Percentiles rank a stretch among this genome's conserved stretches.
These are phyloP conservation scores for Phodopus roborovskii DNA, from an alignment of 2,113 vertebrate species.

Conservation along the genomic window DNA sequence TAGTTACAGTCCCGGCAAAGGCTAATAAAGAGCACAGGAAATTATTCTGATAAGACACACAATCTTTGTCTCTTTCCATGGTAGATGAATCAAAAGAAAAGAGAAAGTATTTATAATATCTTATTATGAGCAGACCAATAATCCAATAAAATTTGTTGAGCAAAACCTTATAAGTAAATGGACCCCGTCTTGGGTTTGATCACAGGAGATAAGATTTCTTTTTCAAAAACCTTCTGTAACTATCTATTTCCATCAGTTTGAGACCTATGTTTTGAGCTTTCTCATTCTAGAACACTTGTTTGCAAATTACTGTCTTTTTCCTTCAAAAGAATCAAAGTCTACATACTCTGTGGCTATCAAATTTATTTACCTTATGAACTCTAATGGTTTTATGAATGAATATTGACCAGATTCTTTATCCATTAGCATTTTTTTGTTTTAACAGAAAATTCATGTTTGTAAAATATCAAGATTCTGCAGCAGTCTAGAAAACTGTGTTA, in stretches of 20 bases:
- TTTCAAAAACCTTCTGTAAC: not conserved
- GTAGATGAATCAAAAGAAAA: slow-evolving; percentile 15
- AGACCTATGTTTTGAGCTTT: not conserved
- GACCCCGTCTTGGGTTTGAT: not conserved
- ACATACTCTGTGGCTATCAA: not conserved
- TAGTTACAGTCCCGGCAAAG: not conserved
- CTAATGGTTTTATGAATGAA: not conserved
- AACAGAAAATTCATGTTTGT: not conserved
- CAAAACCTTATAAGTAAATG: not conserved
- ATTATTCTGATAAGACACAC: slow-evolving; percentile 2
- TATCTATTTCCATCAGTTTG: not conserved
- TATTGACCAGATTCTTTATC: not conserved
- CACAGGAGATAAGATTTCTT: not conserved
- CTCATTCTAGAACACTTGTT: not conserved
- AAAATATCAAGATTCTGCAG: not conserved
- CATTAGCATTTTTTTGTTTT: not conserved
- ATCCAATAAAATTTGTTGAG: not conserved
- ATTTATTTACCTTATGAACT: not conserved
- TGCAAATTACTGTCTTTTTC: not conserved
- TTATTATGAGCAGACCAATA: slow-evolving; percentile 10
- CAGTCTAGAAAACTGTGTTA: not conserved
- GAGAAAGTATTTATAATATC: not conserved
- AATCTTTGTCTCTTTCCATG: not conserved
- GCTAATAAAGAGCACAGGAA: not conserved
- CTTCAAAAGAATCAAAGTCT: not conserved